Evolutionary conservation across 2,797 vertebrate genomes (phyloP).

Genomic region (Thunnus albacares): DNA sequence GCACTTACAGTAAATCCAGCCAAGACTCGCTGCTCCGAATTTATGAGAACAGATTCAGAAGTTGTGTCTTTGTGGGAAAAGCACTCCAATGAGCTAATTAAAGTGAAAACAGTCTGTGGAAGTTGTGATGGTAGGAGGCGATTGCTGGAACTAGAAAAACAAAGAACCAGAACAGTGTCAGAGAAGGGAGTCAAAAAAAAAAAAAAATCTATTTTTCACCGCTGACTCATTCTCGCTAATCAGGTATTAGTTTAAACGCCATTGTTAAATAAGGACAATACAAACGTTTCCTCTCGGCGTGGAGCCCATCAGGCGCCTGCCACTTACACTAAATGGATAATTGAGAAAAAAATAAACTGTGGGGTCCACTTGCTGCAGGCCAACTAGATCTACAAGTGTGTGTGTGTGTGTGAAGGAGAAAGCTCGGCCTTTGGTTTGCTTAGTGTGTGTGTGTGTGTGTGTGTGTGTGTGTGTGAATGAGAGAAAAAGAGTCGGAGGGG

Average conservation of each 20-base stretch:
- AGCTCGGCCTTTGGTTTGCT: conserved; percentile 30
- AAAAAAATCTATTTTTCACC: conserved; percentile 40
- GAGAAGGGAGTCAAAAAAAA: conserved; percentile 31
- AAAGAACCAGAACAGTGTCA: conserved; percentile 33
- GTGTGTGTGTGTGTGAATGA: conserved; percentile 30
- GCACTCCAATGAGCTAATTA: not conserved
- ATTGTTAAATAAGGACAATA: conserved; percentile 81
- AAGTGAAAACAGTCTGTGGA: conserved; percentile 19
- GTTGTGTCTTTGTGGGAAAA: conserved; percentile 14
- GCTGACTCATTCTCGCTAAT: conserved; percentile 64
- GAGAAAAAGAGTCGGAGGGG: conserved; percentile 34
- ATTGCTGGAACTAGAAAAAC: conserved; percentile 51
- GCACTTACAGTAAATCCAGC: not conserved
- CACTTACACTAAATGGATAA: conserved; percentile 88
- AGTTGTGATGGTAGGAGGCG: conserved; percentile 20
- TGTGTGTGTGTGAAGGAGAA: conserved; percentile 23
- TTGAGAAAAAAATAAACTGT: conserved; percentile 89
- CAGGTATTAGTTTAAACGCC: conserved; percentile 78
- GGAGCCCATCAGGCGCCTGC: conserved; percentile 83
- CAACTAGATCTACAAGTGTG: conserved; percentile 63
- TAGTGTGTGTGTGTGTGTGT: conserved; percentile 34
- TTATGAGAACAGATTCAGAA: conserved; percentile 16
- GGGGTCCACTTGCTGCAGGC: conserved; percentile 74
- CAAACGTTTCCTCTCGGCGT: conserved; percentile 81
- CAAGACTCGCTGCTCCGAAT: conserved; percentile 11